Base-by-base conservation (phyloP, 1,140 invertebrate genomes). In the Antheraea mylitta region DNA sequence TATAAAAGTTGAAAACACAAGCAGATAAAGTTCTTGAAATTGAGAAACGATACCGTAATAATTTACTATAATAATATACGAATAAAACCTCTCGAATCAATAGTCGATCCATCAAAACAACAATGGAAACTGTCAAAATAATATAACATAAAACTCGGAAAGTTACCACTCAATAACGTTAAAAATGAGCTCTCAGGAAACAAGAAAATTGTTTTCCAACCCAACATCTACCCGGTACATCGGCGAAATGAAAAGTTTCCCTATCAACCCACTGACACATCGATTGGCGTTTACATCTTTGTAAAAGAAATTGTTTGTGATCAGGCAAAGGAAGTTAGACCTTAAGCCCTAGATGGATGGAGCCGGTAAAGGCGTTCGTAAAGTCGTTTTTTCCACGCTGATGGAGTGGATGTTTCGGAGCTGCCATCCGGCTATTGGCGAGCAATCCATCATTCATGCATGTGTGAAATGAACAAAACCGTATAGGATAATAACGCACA, bases 231-330 rank as follows among this genome's bases (percentile, higher is more conserved):
- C 72, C 67, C 76, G 81, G 86, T 89, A 91, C 85, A 87, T 87
- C 80, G 82, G 78, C 82, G 85, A 91, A 90, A 91, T 91, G 87
- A 91, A 91, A 91, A 91, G 87, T 91, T 91, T 89, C 77, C 81
- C 88, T 82, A 91, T 91, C 89, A 88, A 74, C 82, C 71, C 76
- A 83, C 86, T 89, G 89, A 91, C 89, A 88, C 82, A 86, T 89
- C 83, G 89, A 89, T 81, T 89, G 85, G 85, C 86, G 85, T 87
- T 86, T 86, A 89, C 89, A 89, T 91, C 89, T 89, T 91, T 82
- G 81, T 87, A 76, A 80, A 87, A 85, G 81, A 85, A 89, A 89
- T 87, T 87, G 84, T 80, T 78, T 60, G 66, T 71, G 69, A 84
- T 81, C 74, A 81, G 79, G 76, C 87, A 86, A 85, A 77, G 80